Conservation (phyloP, 2,113 vertebrate genomes). For the Catharus bicknelli region DNA sequence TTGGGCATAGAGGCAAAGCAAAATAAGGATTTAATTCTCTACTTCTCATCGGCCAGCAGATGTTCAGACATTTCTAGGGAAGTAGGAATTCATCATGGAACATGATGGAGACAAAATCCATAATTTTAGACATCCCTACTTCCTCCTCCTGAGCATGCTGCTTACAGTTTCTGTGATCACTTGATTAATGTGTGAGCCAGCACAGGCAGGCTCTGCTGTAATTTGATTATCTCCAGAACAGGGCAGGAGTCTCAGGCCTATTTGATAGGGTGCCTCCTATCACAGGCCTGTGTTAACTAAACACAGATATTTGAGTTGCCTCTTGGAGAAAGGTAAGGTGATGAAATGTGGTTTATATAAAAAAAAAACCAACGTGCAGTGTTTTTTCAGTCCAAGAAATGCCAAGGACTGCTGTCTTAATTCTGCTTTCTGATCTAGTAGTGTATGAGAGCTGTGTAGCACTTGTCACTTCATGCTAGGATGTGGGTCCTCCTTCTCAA, state of each 20-base stretch:
- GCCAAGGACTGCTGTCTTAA: not conserved
- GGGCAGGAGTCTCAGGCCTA: not conserved
- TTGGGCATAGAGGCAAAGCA: not conserved
- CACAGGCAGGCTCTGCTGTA: not conserved
- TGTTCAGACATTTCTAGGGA: not conserved
- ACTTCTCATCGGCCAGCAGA: rapidly evolving
- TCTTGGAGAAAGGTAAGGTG: not conserved
- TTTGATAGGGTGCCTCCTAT: not conserved
- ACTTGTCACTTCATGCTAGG: not conserved
- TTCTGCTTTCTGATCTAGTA: not conserved
- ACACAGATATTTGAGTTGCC: not conserved
- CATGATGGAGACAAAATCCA: not conserved
- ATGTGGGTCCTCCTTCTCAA: not conserved
- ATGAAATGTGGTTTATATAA: not conserved
- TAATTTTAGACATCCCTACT: not conserved
- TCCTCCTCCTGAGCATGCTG: not conserved
- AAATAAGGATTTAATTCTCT: not conserved
- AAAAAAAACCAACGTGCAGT: not conserved
- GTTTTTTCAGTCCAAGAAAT: not conserved
- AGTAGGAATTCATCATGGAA: not conserved
- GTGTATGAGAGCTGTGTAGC: not conserved
- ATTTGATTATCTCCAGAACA: not conserved
- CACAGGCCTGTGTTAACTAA: not conserved
- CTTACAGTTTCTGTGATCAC: not conserved
- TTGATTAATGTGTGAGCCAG: not conserved